These are phyloP conservation scores for Miltochrista miniata DNA, from an alignment of 2,888 invertebrate genomes.

Conservation along the genomic window DNA sequence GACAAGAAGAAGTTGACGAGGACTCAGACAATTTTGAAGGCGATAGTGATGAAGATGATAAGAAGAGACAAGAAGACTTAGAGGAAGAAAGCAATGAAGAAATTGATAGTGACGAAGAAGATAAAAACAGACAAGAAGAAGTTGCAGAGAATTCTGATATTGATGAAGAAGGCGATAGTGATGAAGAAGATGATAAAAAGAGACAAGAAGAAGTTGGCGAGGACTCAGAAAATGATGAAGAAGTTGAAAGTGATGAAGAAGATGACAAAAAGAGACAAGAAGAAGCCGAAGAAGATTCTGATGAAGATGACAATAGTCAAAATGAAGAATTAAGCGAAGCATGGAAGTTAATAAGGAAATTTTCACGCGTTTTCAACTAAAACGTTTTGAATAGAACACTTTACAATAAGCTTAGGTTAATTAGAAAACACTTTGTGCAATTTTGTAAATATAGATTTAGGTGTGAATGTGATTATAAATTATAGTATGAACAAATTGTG, in stretches of 20 bases:
- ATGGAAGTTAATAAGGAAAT: constrained; percentile 47
- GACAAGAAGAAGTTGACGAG: constrained; percentile 11
- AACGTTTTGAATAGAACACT: constrained; percentile 34
- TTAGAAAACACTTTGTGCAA: constrained; percentile 75
- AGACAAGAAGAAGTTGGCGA: constrained; percentile 6
- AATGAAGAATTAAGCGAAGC: constrained; percentile 2
- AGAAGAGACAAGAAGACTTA: constrained; percentile 5
- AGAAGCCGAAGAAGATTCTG: constrained; percentile 9
- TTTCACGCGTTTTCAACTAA: constrained; percentile 52
- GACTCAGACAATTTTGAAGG: neutral
- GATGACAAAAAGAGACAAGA: constrained; percentile 9
- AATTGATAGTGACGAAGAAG: neutral
- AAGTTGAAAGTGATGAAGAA: constrained; percentile 8
- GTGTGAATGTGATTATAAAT: constrained; percentile 33
- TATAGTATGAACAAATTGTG: constrained; percentile 31
- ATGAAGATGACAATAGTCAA: constrained; percentile 3
- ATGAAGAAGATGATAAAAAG: neutral
- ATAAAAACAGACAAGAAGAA: constrained; percentile 7
- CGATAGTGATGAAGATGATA: constrained; percentile 6
- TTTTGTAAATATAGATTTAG: constrained; percentile 71
- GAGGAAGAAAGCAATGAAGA: constrained; percentile 3
- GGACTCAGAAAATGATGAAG: constrained; percentile 2
- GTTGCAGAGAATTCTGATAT: neutral
- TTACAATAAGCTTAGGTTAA: constrained; percentile 42
- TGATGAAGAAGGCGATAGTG: neutral